Base-by-base conservation (phyloP, 2,113 vertebrate genomes). In the Chloebia gouldiae region DNA sequence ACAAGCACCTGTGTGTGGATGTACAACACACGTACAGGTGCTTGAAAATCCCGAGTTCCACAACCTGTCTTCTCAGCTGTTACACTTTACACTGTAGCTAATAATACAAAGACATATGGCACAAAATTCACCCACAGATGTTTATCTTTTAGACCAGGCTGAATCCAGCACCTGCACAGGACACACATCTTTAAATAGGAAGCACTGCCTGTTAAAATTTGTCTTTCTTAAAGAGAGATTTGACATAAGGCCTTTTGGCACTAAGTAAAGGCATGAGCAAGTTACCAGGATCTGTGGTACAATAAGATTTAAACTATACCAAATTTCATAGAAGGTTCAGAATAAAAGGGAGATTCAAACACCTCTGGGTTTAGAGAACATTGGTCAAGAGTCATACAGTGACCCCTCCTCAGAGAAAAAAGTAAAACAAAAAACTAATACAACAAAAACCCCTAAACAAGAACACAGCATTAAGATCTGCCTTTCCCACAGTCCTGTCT, bases 201-300 rank as follows among this genome's bases (percentile, higher is more conserved):
- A 85, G 86, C 42, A 54, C 0, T 3, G 31, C 85, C 85, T 78
- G 65, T 73, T 45, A 31, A 53, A 45, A 28, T 75, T 37, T 75
- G 37, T 94, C 56, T 96, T 95, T 79, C 82, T 83, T 92, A 28
- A 61, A 83, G 44, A 92, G 51, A 77, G 80, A 85, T 88, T 59
- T 82, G 83, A 90, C 57, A 8, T 70, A 79, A 97, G 96, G 96
- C 97, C 97, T 93, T 97, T 98, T 98, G 98, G 98, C 98, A 98
- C 97, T 92, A 96, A 54, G 88, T 86, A 95, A 97, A 97, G 92
- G 94, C 84, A 37, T 63, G 73, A 73, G 93, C 75, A 95, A 95
- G 81, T 91, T 76, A 79, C 50, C 61, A 64, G 86, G 27, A 80
- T 47, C 63, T 75, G 90, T 81, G 86, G 88, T 83, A 64, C 7